Percentiles rank a stretch among this genome's conserved stretches.
Evolutionary conservation across 2,888 invertebrate genomes (phyloP).

Genomic region (Octodonta nipae): DNA sequence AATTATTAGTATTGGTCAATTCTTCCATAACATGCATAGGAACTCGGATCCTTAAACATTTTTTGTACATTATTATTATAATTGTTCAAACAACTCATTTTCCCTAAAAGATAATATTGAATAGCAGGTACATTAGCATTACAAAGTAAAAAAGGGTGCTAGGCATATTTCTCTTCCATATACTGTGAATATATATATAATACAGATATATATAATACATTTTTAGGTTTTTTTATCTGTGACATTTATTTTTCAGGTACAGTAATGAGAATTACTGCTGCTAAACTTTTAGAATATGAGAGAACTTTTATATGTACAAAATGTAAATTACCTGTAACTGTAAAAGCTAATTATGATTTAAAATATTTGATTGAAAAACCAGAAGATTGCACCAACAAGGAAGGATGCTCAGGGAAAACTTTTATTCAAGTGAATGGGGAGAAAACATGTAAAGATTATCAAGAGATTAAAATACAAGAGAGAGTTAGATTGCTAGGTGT

Average conservation of each 20-base stretch:
- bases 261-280: slow-evolving; percentile 59
- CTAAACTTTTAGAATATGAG: slow-evolving; percentile 64
- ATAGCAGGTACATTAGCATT: no score
- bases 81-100: no score
- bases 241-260: slow-evolving; percentile 44
- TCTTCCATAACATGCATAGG: no score
- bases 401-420: slow-evolving; percentile 43
- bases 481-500: slow-evolving; percentile 57
- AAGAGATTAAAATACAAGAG: slow-evolving; percentile 77
- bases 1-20: no score
- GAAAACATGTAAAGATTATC: slow-evolving; percentile 64
- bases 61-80: no score
- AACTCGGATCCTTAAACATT: no score
- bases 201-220: slow-evolving; percentile 1
- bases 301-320: slow-evolving; percentile 62
- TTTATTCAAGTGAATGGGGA: slow-evolving; percentile 36
- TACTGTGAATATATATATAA: no score
- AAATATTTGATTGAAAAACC: slow-evolving; percentile 36
- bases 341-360: slow-evolving; percentile 54
- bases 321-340: slow-evolving; percentile 53
- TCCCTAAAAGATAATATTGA: no score
- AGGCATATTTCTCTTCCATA: no score
- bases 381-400: slow-evolving; percentile 42
- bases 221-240: not conserved
- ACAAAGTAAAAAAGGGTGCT: no score